Conservation (phyloP, 2,888 invertebrate genomes). For the Pseudococcus longispinus region DNA sequence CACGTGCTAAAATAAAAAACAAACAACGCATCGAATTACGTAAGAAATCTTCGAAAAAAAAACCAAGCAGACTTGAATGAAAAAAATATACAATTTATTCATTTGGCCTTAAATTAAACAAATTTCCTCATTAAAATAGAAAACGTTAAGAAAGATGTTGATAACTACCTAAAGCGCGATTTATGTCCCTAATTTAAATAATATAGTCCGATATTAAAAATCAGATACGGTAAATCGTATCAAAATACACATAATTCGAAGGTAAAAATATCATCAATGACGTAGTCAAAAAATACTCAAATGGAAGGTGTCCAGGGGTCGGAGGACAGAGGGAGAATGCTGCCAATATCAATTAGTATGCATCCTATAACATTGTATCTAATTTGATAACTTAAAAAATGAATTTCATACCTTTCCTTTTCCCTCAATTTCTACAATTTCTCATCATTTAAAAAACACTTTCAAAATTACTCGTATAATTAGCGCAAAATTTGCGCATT, state of each 20-base stretch:
- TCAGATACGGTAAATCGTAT: not conserved
- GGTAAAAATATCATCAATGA: not conserved
- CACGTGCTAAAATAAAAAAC: not conserved
- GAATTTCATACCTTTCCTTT: too few species aligned
- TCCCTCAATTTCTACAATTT: too few species aligned
- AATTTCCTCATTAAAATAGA: too few species aligned
- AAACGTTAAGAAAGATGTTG: not conserved
- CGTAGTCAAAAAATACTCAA: not conserved
- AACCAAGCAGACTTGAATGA: not conserved
- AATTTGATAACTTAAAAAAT: not conserved
- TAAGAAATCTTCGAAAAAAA: not conserved
- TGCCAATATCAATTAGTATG: too few species aligned
- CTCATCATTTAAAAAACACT: too few species aligned
- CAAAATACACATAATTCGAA: not conserved
- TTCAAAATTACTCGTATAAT: too few species aligned
- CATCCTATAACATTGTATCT: not conserved
- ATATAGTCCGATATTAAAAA: not conserved
- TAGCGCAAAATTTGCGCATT: too few species aligned
- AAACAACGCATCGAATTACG: not conserved
- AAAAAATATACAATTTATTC: not conserved
- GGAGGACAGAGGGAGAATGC: too few species aligned
- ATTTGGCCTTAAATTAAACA: not conserved
- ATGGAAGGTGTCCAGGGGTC: not conserved
- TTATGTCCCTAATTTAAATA: not conserved
- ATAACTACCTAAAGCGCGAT: not conserved